phyloP scores from a whole-genome alignment of 2,888 invertebrate species.

The Notodonta dromedarius region DNA sequence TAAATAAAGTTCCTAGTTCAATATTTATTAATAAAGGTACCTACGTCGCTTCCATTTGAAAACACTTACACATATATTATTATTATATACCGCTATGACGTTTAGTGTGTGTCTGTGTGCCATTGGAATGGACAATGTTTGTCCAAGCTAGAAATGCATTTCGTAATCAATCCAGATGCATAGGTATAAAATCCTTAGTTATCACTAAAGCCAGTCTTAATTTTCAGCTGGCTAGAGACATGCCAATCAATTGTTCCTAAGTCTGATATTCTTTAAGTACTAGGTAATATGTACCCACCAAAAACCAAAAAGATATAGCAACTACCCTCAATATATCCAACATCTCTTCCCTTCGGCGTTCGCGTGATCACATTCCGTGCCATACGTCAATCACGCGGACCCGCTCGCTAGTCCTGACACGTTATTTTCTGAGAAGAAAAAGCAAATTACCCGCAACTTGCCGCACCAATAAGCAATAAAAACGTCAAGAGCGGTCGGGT shows the following conservation, averaged over 20 bases:
- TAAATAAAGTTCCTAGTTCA: conserved; percentile 21
- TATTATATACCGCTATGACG: too few relatives aligned
- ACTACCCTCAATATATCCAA: not conserved
- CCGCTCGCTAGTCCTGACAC: conserved; percentile 23
- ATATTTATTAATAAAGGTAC: conserved; percentile 22
- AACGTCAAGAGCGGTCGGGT: conserved; percentile 22
- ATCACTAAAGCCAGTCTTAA: not conserved
- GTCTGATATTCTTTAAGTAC: too few relatives aligned
- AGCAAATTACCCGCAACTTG: conserved; percentile 35
- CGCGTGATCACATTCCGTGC: conserved; percentile 11
- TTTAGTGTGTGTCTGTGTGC: too few relatives aligned
- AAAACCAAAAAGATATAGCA: not conserved
- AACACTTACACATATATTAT: not conserved
- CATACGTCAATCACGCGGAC: conserved; percentile 28
- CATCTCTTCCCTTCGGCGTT: not conserved
- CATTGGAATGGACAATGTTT: too few relatives aligned
- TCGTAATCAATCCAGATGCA: too few relatives aligned
- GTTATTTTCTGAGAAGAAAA: conserved; percentile 31
- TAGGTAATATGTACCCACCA: conserved; percentile 11
- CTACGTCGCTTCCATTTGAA: conserved; percentile 3
- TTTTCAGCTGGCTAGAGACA: too few relatives aligned
- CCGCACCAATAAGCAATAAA: conserved; percentile 47
- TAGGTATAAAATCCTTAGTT: too few relatives aligned
- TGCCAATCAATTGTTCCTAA: too few relatives aligned
- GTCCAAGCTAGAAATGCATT: too few relatives aligned